Evolutionary conservation across 2,888 invertebrate genomes (phyloP), one percentile per base, ranked within the genome.

Genomic region (Noctua janthe): DNA sequence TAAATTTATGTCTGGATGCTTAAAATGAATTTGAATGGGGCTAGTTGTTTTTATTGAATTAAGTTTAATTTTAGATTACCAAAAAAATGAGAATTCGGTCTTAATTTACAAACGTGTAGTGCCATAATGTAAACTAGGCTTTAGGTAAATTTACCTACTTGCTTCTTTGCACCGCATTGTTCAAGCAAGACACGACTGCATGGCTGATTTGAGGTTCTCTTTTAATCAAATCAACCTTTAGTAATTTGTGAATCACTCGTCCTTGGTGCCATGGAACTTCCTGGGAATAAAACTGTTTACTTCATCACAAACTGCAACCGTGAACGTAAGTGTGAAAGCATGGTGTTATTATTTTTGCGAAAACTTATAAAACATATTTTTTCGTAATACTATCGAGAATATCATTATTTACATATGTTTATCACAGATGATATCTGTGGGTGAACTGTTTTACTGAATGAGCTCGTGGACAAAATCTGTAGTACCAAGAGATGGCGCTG

Each of bases 401-500:
- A 77, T 76, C 76, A 66, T 47, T n/a, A n/a, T 43, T 67, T 59
- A 15, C 2, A 20, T 39, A 69, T 74, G 10, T 35, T 8, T 67
- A 11, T 54, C 11, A 8, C 54, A 4, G 10, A 56, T 74, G 1
- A 0, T 73, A 76, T 84, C 87, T 88, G 82, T 87, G 77, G 56
- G 15, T 0, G 17, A 49, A 67, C 92, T 91, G 90, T 87, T 93
- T 93, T 91, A 91, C 81, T 90, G 87, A 91, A 85, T 76, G 64
- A 81, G 74, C 49, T n/a, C 51, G 23, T 20, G 11, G 13, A 74
- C 39, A 17, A 64, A 62, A 74, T 49, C 69, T 75, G 35, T 35
- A 59, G 56, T 77, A 83, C 64, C 75, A 74, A 73, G 80, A 94
- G 94, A 91, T 94, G 94, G 91, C 92, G 87, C 71, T 91, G 74